Base-by-base conservation (phyloP, 1,140 invertebrate genomes). In the Asbolus verrucosus region DNA sequence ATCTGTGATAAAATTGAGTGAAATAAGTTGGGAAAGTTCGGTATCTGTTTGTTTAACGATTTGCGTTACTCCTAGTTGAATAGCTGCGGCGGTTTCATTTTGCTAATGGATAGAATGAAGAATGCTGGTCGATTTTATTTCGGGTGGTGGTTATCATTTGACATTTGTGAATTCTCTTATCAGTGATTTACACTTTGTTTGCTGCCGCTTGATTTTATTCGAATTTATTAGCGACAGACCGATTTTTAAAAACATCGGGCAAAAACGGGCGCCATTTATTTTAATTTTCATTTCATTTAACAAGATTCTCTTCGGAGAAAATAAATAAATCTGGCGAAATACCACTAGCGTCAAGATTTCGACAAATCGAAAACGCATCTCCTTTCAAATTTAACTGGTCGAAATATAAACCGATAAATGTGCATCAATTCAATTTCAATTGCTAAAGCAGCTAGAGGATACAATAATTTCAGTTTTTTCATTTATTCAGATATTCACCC, bases 61-160 rank as follows among this genome's bases (percentile, higher is more conserved):
- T 50, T 50, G 43, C 43, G 1, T 50, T 24, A 13, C 16, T 21
- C 43, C 14, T 61, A 61, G 46, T 69, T 63, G 59, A 63, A 63
- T 46, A 41, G 38, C 8, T 68, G 43, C 41, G 43, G 67, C 43
- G 60, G 67, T 69, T 69, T 63, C 54, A 69, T 69, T 69, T 69
- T 69, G 67, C 39, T 69, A 69, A 69, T 69, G 67, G 60, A 27
- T 63, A 31, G 31, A 54, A 69, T 69, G 60, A 69, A 69, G 30
- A 16, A 61, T 38, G 59, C 3, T 50, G 16, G 43, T 21, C 43
- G 43, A 50, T 50, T 50, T 50, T 50, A 50, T 50, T 50, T 50
- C 13, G 15, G 43, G 43, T 21, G 9, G 43, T 50, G 43, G 43
- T 50, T 50, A 50, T 50, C 43, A 50, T 50, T 19, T 50, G 43